Conservation (phyloP, 2,888 invertebrate genomes). For the Drepanosiphum platanoidis region DNA sequence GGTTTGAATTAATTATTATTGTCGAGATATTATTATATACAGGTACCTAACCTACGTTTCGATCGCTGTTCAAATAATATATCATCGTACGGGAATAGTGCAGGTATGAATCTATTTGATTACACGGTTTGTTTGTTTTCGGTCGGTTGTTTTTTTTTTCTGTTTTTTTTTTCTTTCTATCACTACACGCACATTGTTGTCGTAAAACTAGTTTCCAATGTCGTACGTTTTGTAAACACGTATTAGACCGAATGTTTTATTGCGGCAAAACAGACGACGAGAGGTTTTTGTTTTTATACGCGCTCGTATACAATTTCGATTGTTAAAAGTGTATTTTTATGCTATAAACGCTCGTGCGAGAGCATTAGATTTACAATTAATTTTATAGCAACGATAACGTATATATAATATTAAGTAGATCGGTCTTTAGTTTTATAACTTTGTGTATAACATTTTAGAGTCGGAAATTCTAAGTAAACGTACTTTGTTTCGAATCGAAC, state of each 20-base stretch:
- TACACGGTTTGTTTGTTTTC: conserved; percentile 9
- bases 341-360: no score
- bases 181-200: neutral
- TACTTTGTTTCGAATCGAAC: no score
- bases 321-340: neutral
- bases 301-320: conserved; percentile 1
- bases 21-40: neutral
- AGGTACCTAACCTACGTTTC: neutral
- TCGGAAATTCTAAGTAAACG: no score
- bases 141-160: neutral
- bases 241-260: neutral
- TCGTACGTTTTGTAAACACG: conserved; percentile 15
- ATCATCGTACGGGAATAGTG: neutral
- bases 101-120: neutral
- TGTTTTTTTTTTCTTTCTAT: no score
- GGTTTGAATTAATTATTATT: conserved; percentile 37
- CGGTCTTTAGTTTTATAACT: no score
- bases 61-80: neutral
- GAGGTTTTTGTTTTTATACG: no score
- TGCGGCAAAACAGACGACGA: neutral
- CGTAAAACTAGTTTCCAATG: conserved; percentile 19
- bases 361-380: no score
- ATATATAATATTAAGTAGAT: neutral
- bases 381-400: no score
- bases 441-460: no score